Conservation (phyloP, 2,113 vertebrate genomes). For the Catagonus wagneri region DNA sequence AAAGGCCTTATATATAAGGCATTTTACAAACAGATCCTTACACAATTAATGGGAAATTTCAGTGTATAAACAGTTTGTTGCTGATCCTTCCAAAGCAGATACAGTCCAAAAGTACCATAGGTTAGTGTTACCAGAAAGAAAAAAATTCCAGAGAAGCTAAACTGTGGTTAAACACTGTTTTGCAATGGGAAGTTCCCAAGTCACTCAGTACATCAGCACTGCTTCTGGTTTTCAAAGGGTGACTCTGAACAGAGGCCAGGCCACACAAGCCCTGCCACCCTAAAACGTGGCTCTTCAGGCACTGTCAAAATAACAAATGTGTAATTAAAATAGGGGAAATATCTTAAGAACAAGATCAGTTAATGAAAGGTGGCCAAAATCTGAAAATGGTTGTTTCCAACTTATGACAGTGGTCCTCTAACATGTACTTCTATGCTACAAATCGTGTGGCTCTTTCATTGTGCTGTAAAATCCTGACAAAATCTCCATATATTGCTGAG, state of each 20-base stretch:
- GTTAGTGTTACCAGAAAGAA: neutral
- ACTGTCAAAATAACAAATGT: neutral
- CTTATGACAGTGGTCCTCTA: neutral
- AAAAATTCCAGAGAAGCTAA: neutral
- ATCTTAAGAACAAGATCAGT: neutral
- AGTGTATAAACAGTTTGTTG: neutral
- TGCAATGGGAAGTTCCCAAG: neutral
- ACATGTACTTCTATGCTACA: neutral
- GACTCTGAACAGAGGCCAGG: neutral
- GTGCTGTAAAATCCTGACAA: neutral
- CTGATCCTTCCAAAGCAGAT: neutral
- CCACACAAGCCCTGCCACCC: neutral
- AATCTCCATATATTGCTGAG: neutral
- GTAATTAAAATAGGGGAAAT: neutral
- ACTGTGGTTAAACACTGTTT: neutral
- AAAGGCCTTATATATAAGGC: neutral
- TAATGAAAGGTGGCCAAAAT: neutral
- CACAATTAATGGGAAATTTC: neutral
- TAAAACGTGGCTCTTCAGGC: neutral
- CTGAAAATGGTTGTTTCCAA: neutral
- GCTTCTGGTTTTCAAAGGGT: constrained; percentile 39
- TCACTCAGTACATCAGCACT: neutral
- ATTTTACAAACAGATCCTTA: constrained; percentile 33
- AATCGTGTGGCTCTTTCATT: neutral
- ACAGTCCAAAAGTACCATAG: neutral